Conservation (phyloP, 2,113 vertebrate species). For the Pluvialis apricaria region DNA sequence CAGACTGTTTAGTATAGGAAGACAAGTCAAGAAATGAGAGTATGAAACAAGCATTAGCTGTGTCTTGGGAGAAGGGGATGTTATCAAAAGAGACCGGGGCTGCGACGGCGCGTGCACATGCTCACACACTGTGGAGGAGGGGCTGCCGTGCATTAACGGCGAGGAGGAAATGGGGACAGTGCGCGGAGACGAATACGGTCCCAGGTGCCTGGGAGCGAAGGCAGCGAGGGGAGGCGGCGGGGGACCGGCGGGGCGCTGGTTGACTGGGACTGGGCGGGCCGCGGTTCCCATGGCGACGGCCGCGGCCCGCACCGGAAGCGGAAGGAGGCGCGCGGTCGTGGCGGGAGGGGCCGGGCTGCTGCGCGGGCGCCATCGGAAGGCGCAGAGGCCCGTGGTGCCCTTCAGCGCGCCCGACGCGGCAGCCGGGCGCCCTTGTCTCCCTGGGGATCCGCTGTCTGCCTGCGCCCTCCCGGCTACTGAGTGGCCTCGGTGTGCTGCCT, state of each 20-base stretch:
- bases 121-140: too few species aligned
- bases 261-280: not conserved
- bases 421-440: too few species aligned
- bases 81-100: not conserved
- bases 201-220: rapidly evolving
- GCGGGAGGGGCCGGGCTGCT: rapidly evolving
- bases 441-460: not conserved
- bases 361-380: not conserved
- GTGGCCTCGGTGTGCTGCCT: not conserved
- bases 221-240: not conserved
- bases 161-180: not conserved
- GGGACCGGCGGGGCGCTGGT: not conserved
- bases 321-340: rapidly evolving
- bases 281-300: not conserved
- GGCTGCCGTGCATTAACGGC: rapidly evolving
- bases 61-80: not conserved
- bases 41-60: not conserved
- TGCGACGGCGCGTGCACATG: not conserved
- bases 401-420: not conserved
- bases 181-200: rapidly evolving
- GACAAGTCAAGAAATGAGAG: not conserved
- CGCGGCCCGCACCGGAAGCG: not conserved
- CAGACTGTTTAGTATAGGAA: too few species aligned
- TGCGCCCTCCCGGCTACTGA: not conserved
- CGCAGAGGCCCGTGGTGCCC: not conserved